A percentile compares a stretch with the other conserved stretches of the same genome.
phyloP scores from a whole-genome alignment of 2,888 invertebrate genomes.

The Lepidocyrtoides sp. region DNA sequence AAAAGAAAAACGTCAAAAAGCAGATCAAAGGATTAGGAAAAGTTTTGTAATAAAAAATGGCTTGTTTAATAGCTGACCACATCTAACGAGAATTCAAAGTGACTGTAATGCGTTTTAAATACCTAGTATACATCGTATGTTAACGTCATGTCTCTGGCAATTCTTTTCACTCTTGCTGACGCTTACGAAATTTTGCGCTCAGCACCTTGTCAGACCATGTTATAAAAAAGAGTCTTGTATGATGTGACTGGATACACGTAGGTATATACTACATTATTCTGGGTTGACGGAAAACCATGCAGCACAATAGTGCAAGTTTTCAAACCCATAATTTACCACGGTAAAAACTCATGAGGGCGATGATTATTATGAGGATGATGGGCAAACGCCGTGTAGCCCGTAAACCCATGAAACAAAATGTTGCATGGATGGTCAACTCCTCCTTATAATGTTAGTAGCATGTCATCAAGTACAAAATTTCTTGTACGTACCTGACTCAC shows the following conservation, averaged over 20 bases:
- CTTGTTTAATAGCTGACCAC: conserved; percentile 21
- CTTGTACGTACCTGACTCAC: conserved; percentile 76
- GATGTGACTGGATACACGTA: neutral
- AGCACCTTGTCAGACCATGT: conserved; percentile 64
- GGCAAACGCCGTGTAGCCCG: conserved; percentile 47
- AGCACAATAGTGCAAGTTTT: conserved; percentile 57
- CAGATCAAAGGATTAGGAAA: neutral
- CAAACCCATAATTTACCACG: conserved; percentile 75
- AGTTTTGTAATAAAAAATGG: neutral
- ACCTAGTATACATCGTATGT: neutral
- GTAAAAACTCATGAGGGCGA: conserved; percentile 16
- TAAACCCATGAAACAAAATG: conserved; percentile 55
- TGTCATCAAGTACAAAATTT: conserved; percentile 71
- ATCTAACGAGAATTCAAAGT: conserved; percentile 14
- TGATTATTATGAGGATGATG: conserved; percentile 40
- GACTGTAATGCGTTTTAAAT: conserved; percentile 20
- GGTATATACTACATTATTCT: neutral
- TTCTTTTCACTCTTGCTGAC: conserved; percentile 39
- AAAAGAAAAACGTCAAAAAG: neutral
- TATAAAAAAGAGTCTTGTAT: conserved; percentile 10
- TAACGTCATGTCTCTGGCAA: conserved; percentile 16
- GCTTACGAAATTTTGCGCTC: conserved; percentile 45
- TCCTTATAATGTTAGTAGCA: conserved; percentile 56
- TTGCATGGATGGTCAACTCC: conserved; percentile 79
- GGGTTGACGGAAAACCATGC: conserved; percentile 55